phyloP scores from a whole-genome alignment of 1,140 invertebrate genomes.

The Glomeris maerens region DNA sequence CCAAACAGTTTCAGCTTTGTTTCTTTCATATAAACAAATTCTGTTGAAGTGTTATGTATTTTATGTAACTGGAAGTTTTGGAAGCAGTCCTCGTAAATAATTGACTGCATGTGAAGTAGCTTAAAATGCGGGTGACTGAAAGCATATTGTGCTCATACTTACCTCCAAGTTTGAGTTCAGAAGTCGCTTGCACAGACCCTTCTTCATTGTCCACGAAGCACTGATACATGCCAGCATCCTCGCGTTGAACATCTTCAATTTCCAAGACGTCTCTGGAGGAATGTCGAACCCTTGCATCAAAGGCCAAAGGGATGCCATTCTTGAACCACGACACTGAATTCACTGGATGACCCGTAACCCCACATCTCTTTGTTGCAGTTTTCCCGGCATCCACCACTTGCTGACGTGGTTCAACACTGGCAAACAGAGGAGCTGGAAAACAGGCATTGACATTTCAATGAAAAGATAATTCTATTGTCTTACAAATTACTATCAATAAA shows the following conservation, averaged over 20 bases:
- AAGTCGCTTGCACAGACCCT: conserved; percentile 27
- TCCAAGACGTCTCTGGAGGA: conserved; percentile 26
- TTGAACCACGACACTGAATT: conserved; percentile 67
- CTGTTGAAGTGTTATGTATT: too few relatives aligned
- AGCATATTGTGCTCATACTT: too few relatives aligned
- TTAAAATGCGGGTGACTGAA: too few relatives aligned
- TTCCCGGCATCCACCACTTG: conserved; percentile 67
- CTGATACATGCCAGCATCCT: conserved; percentile 36
- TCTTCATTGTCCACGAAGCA: conserved; percentile 29
- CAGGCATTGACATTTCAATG: too few relatives aligned
- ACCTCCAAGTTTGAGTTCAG: conserved; percentile 32
- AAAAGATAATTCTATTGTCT: too few relatives aligned
- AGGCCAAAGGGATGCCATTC: conserved; percentile 51
- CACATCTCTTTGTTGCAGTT: conserved; percentile 66
- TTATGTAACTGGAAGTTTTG: too few relatives aligned
- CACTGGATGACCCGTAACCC: conserved; percentile 64
- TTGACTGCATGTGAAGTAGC: too few relatives aligned
- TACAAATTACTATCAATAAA: too few relatives aligned
- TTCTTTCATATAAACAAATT: too few relatives aligned
- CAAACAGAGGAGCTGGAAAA: conserved; percentile 49
- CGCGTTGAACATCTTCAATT: conserved; percentile 23
- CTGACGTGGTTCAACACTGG: conserved; percentile 53
- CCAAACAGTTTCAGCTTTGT: too few relatives aligned
- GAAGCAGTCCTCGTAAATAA: too few relatives aligned
- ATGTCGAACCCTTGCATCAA: conserved; percentile 30